phyloP scores from a whole-genome alignment of 2,797 vertebrate species.

The Malurus splendens region DNA sequence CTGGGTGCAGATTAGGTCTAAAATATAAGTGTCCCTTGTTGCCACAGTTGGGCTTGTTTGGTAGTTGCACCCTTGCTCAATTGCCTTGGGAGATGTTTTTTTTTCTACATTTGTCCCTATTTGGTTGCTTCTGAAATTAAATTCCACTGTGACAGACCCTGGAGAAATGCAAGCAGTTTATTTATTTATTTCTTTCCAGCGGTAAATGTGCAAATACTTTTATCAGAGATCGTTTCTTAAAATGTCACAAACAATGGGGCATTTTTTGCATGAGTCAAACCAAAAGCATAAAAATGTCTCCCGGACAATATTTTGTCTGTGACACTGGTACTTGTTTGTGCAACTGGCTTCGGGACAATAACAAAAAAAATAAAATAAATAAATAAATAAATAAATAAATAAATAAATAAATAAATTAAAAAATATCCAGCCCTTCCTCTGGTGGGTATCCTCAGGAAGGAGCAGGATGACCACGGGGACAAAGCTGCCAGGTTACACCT shows the following conservation, averaged over 20 bases:
- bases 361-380: no score
- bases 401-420: background rate
- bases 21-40: background rate
- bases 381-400: no score
- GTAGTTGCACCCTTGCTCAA: background rate
- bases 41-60: background rate
- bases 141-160: background rate
- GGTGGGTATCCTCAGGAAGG: background rate
- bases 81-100: background rate
- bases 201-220: constrained; percentile 8
- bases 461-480: background rate
- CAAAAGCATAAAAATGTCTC: constrained; percentile 25
- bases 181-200: constrained; percentile 8
- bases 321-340: background rate
- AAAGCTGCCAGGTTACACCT: constrained; percentile 10
- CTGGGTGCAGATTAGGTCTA: background rate
- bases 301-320: background rate
- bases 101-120: background rate
- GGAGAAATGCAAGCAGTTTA: background rate
- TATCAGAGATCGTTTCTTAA: constrained; percentile 32
- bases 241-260: constrained; percentile 32
- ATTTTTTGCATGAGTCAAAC: background rate
- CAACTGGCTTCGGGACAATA: background rate
- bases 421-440: background rate
- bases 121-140: background rate